phyloP scores from a whole-genome alignment of 2,888 invertebrate genomes.

The Cantharis rustica region DNA sequence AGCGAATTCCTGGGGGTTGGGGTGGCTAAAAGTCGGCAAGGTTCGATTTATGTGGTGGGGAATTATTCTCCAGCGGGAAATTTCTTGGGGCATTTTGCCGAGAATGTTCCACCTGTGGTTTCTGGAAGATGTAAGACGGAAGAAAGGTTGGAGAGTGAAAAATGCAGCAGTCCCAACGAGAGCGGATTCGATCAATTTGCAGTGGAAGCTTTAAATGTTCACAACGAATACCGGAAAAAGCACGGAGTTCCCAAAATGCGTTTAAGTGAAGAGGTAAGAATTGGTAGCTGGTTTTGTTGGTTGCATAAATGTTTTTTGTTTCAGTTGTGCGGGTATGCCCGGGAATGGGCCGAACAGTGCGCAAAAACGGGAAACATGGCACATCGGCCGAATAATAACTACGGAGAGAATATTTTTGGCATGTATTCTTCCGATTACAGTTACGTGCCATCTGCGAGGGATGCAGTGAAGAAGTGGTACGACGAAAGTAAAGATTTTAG shows the following conservation, averaged over 20 bases:
- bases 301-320: slow-evolving; percentile 4
- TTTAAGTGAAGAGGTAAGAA: slow-evolving; percentile 59
- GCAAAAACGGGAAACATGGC: slow-evolving; percentile 67
- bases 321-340: slow-evolving; percentile 65
- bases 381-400: slow-evolving; percentile 67
- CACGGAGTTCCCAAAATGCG: slow-evolving; percentile 63
- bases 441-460: slow-evolving; percentile 58
- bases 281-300: background rate
- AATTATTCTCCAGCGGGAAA: slow-evolving; percentile 93
- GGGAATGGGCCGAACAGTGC: slow-evolving; percentile 74
- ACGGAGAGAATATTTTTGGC: slow-evolving; percentile 66
- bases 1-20: slow-evolving; percentile 71
- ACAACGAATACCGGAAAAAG: slow-evolving; percentile 65
- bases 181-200: slow-evolving; percentile 49
- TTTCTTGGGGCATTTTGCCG: slow-evolving; percentile 73
- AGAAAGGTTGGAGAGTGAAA: background rate
- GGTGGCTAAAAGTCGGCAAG: slow-evolving; percentile 70
- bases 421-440: slow-evolving; percentile 62
- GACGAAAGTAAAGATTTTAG: slow-evolving; percentile 61
- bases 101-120: slow-evolving; percentile 68
- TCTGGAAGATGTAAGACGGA: slow-evolving; percentile 32
- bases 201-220: slow-evolving; percentile 60
- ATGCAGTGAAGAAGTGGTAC: slow-evolving; percentile 65
- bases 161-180: slow-evolving; percentile 33
- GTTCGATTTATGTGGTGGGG: slow-evolving; percentile 83